Evolutionary conservation across 1,140 invertebrate species (phyloP).

Genomic region (Nasonia vitripennis): DNA sequence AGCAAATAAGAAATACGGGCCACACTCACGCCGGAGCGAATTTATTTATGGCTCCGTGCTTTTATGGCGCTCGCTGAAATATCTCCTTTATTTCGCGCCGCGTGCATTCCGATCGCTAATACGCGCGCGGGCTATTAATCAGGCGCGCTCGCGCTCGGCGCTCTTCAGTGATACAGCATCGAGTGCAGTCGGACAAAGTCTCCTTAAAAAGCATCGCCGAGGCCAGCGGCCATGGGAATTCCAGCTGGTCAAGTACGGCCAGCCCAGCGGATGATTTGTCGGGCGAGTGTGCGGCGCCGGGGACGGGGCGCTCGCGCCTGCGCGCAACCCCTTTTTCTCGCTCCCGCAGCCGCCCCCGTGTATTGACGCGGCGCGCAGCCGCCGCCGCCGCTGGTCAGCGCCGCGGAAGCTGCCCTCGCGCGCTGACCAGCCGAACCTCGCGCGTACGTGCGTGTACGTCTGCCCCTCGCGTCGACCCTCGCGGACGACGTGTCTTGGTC

Average conservation of each 20-base stretch:
- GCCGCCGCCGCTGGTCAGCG: constrained; percentile 65
- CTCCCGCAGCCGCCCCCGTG: constrained; percentile 57
- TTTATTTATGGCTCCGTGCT: constrained; percentile 33
- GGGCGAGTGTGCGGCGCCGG: constrained; percentile 21
- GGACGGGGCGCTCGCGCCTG: constrained; percentile 58
- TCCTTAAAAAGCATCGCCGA: too few species aligned
- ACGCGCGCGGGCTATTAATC: too few species aligned
- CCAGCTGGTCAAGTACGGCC: too few species aligned
- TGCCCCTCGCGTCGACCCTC: constrained; percentile 47
- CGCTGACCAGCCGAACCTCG: not conserved
- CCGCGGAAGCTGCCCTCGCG: not conserved
- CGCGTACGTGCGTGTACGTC: too few species aligned
- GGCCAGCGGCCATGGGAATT: too few species aligned
- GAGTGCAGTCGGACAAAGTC: not conserved
- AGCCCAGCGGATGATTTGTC: constrained; percentile 56
- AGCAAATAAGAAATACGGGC: constrained; percentile 41
- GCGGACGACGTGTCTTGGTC: not conserved
- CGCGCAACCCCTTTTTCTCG: constrained; percentile 68
- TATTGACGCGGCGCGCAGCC: constrained; percentile 67
- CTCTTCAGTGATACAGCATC: not conserved
- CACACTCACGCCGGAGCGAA: constrained; percentile 1
- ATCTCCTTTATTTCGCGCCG: constrained; percentile 9
- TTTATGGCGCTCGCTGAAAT: constrained; percentile 11
- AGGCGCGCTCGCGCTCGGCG: too few species aligned
- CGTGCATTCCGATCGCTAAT: too few species aligned